Conservation (phyloP, 2,797 vertebrate species). For the Octomys mimax region DNA sequence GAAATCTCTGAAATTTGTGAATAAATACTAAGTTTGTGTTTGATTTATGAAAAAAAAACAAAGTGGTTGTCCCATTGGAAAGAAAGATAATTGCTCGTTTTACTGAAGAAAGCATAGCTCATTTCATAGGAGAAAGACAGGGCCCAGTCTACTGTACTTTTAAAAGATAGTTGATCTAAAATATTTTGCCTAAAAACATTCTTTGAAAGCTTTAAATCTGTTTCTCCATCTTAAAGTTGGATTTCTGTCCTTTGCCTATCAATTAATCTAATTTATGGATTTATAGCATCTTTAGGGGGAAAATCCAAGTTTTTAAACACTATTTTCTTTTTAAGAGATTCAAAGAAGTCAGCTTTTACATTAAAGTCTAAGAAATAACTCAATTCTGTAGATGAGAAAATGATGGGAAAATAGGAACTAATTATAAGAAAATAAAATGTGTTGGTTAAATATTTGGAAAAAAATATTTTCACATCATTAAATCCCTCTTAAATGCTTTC, state of each 20-base stretch:
- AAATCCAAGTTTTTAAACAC: neutral
- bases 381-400: neutral
- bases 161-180: neutral
- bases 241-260: neutral
- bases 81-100: neutral
- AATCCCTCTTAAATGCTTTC: neutral
- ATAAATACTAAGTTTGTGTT: neutral
- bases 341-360: slow-evolving; percentile 4
- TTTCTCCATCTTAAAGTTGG: neutral
- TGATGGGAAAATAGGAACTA: neutral
- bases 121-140: neutral
- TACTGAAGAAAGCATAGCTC: neutral
- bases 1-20: neutral
- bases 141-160: neutral
- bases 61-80: neutral
- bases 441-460: slow-evolving; percentile 15
- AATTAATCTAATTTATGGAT: neutral
- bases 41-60: neutral
- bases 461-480: neutral
- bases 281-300: neutral
- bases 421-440: neutral
- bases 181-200: neutral
- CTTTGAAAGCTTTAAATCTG: neutral
- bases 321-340: neutral
- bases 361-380: neutral